These are phyloP conservation scores for Anoplopoma fimbria DNA, from an alignment of 2,113 vertebrate species.

Conservation along the genomic window DNA sequence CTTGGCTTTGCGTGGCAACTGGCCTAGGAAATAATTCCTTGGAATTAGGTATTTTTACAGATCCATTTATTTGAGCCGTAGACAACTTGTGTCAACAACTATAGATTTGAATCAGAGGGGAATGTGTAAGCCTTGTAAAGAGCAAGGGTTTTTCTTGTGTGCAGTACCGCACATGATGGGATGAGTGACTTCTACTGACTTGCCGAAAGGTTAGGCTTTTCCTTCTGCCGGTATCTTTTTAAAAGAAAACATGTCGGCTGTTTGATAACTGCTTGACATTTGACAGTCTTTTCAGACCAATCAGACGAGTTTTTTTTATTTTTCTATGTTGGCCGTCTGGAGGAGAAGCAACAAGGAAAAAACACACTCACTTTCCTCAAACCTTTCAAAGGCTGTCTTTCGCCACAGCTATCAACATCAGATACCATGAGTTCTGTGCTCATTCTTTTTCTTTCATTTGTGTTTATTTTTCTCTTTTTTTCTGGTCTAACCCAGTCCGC, in stretches of 20 bases:
- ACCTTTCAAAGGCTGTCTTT: constrained; percentile 78
- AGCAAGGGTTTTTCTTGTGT: constrained; percentile 40
- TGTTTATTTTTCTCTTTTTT: constrained; percentile 68
- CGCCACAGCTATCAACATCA: constrained; percentile 78
- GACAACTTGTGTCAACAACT: constrained; percentile 57
- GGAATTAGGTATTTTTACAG: constrained; percentile 36
- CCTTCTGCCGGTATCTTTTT: constrained; percentile 68
- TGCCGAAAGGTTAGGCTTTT: constrained; percentile 78
- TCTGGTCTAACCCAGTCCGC: constrained; percentile 54
- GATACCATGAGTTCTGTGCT: constrained; percentile 61
- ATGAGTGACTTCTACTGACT: constrained; percentile 74
- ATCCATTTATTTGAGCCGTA: constrained; percentile 32
- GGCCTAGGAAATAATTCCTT: constrained; percentile 35
- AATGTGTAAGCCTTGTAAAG: constrained; percentile 63
- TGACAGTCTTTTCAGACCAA: constrained; percentile 85
- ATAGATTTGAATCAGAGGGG: constrained; percentile 66
- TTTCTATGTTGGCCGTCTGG: constrained; percentile 65
- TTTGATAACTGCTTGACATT: constrained; percentile 86
- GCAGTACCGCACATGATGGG: constrained; percentile 65
- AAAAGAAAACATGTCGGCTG: constrained; percentile 78
- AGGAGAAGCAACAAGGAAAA: constrained; percentile 67
- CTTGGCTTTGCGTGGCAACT: not conserved
- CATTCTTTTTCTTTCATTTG: constrained; percentile 55
- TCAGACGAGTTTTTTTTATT: constrained; percentile 57
- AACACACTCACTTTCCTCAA: constrained; percentile 75